These are phyloP conservation scores for Schrankia costaestrigalis DNA, from an alignment of 2,888 invertebrate species.

Conservation along the genomic window DNA sequence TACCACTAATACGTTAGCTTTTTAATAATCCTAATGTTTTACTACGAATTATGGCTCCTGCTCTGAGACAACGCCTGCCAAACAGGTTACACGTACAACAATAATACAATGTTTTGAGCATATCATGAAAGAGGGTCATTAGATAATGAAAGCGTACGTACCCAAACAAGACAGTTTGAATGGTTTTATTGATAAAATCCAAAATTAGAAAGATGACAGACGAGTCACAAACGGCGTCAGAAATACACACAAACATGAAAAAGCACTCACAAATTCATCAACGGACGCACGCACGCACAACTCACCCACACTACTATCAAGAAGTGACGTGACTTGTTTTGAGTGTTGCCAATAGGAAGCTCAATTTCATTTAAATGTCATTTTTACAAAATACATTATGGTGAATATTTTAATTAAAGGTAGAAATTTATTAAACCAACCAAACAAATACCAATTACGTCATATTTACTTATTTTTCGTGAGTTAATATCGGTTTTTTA, in stretches of 20 bases:
- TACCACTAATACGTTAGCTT: constrained; percentile 36
- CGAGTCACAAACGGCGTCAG: constrained; percentile 72
- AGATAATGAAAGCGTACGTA: constrained; percentile 52
- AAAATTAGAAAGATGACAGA: constrained; percentile 67
- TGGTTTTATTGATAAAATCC: constrained; percentile 77
- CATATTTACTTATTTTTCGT: too few relatives aligned
- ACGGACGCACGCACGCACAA: constrained; percentile 53
- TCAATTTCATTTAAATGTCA: background rate
- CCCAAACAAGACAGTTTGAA: constrained; percentile 71
- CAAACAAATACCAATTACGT: too few relatives aligned
- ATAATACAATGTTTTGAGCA: constrained; percentile 35
- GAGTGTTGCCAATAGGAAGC: constrained; percentile 39
- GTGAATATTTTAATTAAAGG: background rate
- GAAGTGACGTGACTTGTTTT: constrained; percentile 56
- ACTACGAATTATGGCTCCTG: constrained; percentile 32
- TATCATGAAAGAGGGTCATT: constrained; percentile 24
- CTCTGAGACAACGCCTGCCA: constrained; percentile 69
- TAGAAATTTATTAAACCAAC: background rate
- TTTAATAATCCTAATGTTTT: constrained; percentile 26
- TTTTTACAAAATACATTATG: background rate
- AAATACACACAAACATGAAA: constrained; percentile 74
- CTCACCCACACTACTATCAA: constrained; percentile 60
- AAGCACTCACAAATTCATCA: constrained; percentile 57
- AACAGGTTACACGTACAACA: constrained; percentile 47
- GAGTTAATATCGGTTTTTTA: too few relatives aligned